Conservation (phyloP, 1,140 invertebrate genomes). For the Cataglyphis hispanica region DNA sequence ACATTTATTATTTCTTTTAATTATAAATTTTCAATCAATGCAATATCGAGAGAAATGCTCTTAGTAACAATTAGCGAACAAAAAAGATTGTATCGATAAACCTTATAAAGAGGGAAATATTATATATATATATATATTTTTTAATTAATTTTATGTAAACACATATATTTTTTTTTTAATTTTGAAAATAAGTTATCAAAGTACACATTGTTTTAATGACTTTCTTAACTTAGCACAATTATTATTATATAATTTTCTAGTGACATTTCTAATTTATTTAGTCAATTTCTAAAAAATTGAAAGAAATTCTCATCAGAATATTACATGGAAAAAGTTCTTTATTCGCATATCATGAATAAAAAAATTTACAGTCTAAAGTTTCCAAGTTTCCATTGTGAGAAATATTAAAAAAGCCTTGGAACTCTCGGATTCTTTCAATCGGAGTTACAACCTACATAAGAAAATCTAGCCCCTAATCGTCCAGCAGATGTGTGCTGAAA, state of each 20-base stretch:
- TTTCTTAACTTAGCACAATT: not conserved
- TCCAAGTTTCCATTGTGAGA: not conserved
- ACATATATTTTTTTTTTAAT: not conserved
- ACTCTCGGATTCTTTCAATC: not conserved
- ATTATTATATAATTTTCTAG: not conserved
- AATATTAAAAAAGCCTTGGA: not conserved
- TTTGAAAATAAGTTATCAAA: not conserved
- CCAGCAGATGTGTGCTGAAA: conserved; percentile 65
- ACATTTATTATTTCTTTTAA: not conserved
- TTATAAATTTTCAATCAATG: not conserved
- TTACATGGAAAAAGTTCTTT: not conserved
- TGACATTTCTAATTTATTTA: not conserved
- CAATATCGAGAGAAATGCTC: not conserved
- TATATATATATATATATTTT: not conserved
- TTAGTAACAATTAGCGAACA: not conserved
- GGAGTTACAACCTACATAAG: not conserved
- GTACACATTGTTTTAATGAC: not conserved
- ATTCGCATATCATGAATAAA: not conserved
- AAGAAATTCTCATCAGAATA: not conserved
- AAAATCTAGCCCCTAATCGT: conserved; percentile 28
- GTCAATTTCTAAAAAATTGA: not conserved
- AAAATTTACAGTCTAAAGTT: not conserved
- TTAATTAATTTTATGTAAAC: not conserved
- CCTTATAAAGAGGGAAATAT: not conserved
- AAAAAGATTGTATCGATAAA: not conserved